These are phyloP conservation scores for Hapalemur alaotrensis DNA, from an alignment of 2,797 vertebrate genomes.

Conservation along the genomic window DNA sequence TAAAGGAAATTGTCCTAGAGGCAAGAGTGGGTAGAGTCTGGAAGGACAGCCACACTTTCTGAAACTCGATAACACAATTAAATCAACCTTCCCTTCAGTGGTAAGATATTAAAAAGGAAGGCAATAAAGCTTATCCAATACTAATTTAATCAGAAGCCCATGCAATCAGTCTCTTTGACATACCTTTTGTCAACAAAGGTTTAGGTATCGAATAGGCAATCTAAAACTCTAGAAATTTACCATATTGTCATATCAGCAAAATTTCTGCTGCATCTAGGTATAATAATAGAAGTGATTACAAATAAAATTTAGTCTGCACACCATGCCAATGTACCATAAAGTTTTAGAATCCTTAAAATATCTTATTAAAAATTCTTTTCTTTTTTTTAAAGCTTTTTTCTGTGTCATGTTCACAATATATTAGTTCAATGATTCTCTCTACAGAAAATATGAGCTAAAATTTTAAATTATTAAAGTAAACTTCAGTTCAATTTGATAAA, in stretches of 20 bases:
- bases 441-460: not conserved
- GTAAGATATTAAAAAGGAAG: conserved; percentile 10
- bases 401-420: not conserved
- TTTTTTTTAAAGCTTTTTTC: not conserved
- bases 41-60: conserved; percentile 38
- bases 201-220: conserved; percentile 25
- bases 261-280: conserved; percentile 14
- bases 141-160: conserved; percentile 50
- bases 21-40: conserved; percentile 22
- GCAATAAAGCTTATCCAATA: conserved; percentile 35
- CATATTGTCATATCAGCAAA: not conserved
- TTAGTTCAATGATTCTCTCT: not conserved
- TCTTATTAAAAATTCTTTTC: not conserved
- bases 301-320: not conserved
- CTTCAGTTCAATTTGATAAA: not conserved
- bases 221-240: not conserved
- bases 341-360: not conserved
- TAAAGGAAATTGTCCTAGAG: conserved; percentile 33
- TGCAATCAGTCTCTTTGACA: not conserved
- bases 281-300: conserved; percentile 26
- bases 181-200: conserved; percentile 46
- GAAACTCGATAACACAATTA: conserved; percentile 47
- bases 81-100: not conserved
- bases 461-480: conserved; percentile 23
- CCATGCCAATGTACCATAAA: not conserved